phyloP scores from a whole-genome alignment of 2,113 vertebrate species.

The Copsychus sechellarum region DNA sequence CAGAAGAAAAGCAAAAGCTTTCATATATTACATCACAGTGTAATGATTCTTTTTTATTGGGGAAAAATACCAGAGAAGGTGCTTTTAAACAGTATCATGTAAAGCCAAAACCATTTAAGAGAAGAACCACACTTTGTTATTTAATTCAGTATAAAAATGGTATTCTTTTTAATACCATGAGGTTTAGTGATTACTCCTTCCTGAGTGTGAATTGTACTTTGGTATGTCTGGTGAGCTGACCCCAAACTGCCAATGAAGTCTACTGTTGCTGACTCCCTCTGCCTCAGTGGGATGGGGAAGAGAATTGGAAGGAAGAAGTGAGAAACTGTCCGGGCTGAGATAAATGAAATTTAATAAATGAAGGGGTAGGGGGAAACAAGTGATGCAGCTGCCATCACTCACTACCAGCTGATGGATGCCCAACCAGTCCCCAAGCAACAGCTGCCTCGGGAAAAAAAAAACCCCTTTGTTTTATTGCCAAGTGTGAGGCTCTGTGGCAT shows the following conservation, averaged over 20 bases:
- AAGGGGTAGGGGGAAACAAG: background rate
- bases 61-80: background rate
- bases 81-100: background rate
- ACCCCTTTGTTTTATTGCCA: background rate
- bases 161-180: background rate
- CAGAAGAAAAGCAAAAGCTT: background rate
- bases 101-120: background rate
- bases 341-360: background rate
- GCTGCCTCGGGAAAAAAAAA: background rate
- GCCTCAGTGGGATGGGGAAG: background rate
- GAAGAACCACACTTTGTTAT: background rate
- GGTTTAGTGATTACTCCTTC: background rate
- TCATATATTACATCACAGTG: background rate
- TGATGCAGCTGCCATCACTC: background rate
- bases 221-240: background rate
- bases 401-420: background rate
- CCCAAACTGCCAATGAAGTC: background rate
- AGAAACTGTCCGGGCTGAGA: background rate
- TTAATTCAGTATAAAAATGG: background rate
- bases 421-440: background rate
- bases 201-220: background rate
- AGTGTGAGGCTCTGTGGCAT: fast-evolving
- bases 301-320: background rate
- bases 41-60: background rate
- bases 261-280: fast-evolving